phyloP scores from a whole-genome alignment of 2,113 vertebrate species.

The Grantiella picta region DNA sequence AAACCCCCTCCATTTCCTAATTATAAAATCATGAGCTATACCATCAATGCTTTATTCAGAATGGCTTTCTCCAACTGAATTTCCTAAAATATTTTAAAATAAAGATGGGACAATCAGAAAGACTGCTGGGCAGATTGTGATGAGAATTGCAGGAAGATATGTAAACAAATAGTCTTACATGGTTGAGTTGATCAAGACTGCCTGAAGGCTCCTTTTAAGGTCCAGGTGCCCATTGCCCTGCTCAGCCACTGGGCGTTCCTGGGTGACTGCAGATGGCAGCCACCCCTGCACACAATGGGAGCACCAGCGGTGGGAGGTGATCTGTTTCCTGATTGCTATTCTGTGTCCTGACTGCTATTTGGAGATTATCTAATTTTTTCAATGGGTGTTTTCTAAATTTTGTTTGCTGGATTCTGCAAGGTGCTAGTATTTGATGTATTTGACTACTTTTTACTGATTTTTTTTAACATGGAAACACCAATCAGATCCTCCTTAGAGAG shows the following conservation, averaged over 20 bases:
- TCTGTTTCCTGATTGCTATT: neutral
- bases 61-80: neutral
- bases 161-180: neutral
- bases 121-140: neutral
- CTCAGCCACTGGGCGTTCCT: neutral
- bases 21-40: neutral
- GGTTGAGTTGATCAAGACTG: neutral
- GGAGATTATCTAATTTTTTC: neutral
- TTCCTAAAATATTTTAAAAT: neutral
- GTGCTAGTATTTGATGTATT: neutral
- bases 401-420: neutral
- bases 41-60: neutral
- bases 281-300: neutral
- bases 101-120: neutral
- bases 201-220: neutral
- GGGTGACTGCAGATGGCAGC: neutral
- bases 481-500: neutral
- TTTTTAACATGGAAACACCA: neutral
- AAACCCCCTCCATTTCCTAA: neutral
- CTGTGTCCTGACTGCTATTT: neutral
- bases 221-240: neutral
- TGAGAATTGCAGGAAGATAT: neutral
- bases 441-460: neutral
- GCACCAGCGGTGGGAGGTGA: neutral
- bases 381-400: neutral